A percentile compares a stretch with the other conserved stretches of the same genome.
Conservation (phyloP, 2,888 invertebrate genomes). For the Taphrorychus bicolor region DNA sequence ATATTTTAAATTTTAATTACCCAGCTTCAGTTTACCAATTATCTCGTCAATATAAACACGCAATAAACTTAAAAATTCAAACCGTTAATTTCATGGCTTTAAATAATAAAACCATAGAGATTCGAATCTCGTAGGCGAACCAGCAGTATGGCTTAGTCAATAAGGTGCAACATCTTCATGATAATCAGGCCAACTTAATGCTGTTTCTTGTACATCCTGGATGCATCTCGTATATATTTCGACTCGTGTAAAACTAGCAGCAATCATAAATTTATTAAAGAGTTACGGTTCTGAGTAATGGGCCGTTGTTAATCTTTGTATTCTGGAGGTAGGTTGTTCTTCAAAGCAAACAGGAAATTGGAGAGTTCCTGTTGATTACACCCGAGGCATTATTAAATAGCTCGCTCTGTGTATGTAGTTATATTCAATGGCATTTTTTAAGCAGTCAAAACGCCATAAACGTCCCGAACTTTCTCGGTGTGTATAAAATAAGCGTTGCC, state of each 20-base stretch:
- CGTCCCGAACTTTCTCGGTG: constrained; percentile 1
- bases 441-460: not conserved
- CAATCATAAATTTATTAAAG: too few relatives aligned
- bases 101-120: not conserved
- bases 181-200: not conserved
- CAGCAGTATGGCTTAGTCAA: not conserved
- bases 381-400: not conserved
- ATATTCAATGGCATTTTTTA: not conserved
- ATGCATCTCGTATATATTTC: not conserved
- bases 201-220: too few relatives aligned
- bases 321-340: too few relatives aligned
- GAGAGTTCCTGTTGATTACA: not conserved
- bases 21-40: constrained; percentile 12
- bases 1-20: constrained; percentile 32
- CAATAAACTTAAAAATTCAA: not conserved
- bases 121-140: not conserved
- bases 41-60: constrained; percentile 4
- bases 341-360: not conserved
- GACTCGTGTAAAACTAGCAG: not conserved
- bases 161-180: not conserved
- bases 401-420: not conserved
- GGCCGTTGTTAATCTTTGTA: not conserved
- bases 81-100: not conserved
- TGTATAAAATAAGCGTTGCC: constrained; percentile 30
- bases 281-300: too few relatives aligned